Evolutionary conservation across 2,797 vertebrate genomes (phyloP).

Genomic region (Mionectes olivaceus): DNA sequence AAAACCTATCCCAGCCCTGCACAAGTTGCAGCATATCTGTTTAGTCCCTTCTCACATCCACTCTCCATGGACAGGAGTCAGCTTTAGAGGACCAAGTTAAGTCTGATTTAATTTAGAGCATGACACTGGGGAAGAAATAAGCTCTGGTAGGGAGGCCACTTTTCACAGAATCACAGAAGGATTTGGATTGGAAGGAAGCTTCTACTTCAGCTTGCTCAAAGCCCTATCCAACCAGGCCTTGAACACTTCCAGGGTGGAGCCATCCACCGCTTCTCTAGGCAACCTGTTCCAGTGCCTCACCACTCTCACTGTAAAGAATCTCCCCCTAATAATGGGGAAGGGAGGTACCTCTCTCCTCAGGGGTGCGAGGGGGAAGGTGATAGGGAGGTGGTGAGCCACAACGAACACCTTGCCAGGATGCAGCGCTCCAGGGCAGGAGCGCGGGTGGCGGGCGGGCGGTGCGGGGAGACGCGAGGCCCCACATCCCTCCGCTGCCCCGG

Average conservation of each 20-base stretch:
- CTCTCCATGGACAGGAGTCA: not conserved
- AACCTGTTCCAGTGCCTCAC: not conserved
- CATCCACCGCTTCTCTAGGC: not conserved
- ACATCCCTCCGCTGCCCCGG: not conserved
- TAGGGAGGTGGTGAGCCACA: rapidly evolving
- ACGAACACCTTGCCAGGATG: not conserved
- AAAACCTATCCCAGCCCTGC: not conserved
- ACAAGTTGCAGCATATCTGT: not conserved
- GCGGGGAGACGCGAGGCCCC: not conserved
- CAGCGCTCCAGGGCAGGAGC: not conserved
- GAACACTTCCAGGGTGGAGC: not conserved
- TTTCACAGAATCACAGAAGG: not conserved
- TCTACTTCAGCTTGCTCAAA: not conserved
- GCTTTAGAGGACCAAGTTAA: not conserved
- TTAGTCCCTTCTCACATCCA: not conserved
- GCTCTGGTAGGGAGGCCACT: not conserved
- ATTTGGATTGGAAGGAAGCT: not conserved
- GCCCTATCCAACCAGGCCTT: not conserved
- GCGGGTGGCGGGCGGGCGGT: not conserved
- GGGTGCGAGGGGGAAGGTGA: not conserved
- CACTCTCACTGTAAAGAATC: not conserved
- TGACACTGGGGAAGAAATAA: not conserved
- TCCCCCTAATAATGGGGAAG: not conserved
- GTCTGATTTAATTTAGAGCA: not conserved
- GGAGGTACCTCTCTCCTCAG: not conserved